phyloP scores from a whole-genome alignment of 2,797 vertebrate species.

The Spondyliosoma cantharus region DNA sequence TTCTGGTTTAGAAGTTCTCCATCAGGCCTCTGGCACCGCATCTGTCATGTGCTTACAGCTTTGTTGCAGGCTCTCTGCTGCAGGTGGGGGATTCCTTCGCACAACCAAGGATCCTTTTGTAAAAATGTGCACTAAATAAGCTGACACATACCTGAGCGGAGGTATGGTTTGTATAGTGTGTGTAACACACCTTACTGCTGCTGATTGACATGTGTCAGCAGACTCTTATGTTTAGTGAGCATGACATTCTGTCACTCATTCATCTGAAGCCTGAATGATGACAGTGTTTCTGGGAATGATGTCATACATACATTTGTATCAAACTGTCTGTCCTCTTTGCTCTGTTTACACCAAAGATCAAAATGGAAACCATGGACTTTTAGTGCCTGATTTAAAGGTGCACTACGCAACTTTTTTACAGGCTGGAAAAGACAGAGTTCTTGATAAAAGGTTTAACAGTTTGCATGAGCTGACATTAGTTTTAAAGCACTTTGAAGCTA shows the following conservation, averaged over 20 bases:
- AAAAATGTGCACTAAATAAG: not conserved
- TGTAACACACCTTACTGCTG: slow-evolving; percentile 5
- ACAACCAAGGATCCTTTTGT: not conserved
- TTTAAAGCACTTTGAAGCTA: no score
- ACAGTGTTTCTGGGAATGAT: not conserved
- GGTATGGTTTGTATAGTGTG: slow-evolving; percentile 13
- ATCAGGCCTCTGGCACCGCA: not conserved
- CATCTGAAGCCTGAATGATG: slow-evolving; percentile 9
- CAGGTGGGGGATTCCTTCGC: not conserved
- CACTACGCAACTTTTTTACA: no score
- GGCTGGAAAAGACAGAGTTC: no score
- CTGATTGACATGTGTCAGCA: slow-evolving; percentile 29
- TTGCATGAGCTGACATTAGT: no score
- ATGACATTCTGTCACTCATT: slow-evolving; percentile 28
- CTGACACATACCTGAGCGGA: slow-evolving; percentile 17
- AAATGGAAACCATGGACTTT: no score
- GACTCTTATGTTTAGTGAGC: slow-evolving; percentile 27
- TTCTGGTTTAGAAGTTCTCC: not conserved
- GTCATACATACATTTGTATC: not conserved
- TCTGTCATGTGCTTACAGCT: slow-evolving; percentile 6
- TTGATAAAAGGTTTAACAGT: no score
- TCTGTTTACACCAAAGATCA: no score
- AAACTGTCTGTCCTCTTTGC: no score
- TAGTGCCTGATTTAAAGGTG: no score
- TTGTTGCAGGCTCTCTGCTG: slow-evolving; percentile 1